Percentiles rank a stretch among this genome's conserved stretches.
Conservation (phyloP, 2,113 vertebrate genomes). For the Naja naja region DNA sequence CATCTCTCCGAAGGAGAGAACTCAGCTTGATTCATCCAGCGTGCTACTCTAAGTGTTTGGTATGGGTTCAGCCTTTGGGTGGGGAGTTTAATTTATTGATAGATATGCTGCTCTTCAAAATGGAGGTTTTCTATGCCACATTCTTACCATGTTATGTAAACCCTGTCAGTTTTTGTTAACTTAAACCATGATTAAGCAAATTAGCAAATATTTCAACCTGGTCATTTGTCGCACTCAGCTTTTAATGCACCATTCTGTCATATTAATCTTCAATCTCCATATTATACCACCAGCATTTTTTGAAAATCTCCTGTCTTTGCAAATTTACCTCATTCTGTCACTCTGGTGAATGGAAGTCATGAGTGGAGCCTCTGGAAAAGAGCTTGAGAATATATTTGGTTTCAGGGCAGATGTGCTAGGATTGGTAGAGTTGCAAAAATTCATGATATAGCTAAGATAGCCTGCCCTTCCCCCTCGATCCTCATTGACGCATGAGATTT, state of each 20-base stretch:
- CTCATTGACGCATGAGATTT: not conserved
- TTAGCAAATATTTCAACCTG: not conserved
- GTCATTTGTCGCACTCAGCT: not conserved
- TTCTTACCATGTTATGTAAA: not conserved
- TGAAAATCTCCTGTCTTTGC: not conserved
- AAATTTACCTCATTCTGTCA: not conserved
- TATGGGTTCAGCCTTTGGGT: not conserved
- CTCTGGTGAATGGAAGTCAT: not conserved
- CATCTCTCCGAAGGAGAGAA: not conserved
- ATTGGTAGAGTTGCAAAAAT: not conserved
- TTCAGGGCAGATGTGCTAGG: not conserved
- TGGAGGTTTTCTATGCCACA: not conserved
- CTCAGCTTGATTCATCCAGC: not conserved
- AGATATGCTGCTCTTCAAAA: not conserved
- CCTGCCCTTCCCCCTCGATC: not conserved
- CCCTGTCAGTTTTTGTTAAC: not conserved
- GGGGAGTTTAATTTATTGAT: not conserved
- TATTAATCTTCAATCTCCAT: not conserved
- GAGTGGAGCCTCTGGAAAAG: not conserved
- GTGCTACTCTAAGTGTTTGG: not conserved
- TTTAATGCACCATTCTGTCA: not conserved
- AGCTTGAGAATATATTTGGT: not conserved
- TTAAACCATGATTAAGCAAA: not conserved
- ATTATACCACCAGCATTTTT: not conserved
- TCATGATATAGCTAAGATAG: not conserved